Base-by-base conservation (phyloP, 2,113 vertebrate species). In the Sialia sialis region DNA sequence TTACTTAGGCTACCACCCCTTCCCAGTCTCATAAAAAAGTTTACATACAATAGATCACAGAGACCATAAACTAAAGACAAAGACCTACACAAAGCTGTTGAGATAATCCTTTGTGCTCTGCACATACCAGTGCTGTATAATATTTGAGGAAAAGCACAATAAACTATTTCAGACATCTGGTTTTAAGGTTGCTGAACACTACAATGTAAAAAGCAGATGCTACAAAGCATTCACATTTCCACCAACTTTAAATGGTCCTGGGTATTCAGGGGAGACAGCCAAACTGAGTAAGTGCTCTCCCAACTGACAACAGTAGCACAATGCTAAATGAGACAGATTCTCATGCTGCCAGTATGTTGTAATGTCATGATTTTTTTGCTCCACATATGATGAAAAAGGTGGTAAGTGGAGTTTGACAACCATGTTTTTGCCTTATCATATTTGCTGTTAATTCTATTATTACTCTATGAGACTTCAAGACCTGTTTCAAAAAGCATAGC, bases 121-220 rank as follows among this genome's bases (percentile, higher is more conserved):
- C 87, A 89, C 87, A 97, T 94, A 96, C 88, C 29, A 0, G 60
- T 89, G 73, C 81, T 91, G 64, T 91, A 89, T 43, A 93, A 93
- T 89, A 91, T 91, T 96, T 95, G 93, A 93, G 87, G 88, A 93
- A 97, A 97, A 94, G 93, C 93, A 97, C 93, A 97, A 83, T 94
- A 95, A 97, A 97, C 91, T 93, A 87, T 96, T 94, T 94, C 72
- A 94, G 94, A 97, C 98, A 97, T 98, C 98, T 98, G 98, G 95
- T 98, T 98, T 97, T 97, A 91, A 93, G 95, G 95, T 97, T 97
- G 95, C 72, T 84, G 95, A 97, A 86, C 74, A 92, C 66, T 84
- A 49, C 69, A 77, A 97, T 94, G 95, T 90, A 96, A 95, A 97
- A 97, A 97, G 83, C 97, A 97, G 96, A 96, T 30, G 22, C 90